A percentile compares a stretch with the other conserved stretches of the same genome.
Evolutionary conservation across 2,888 invertebrate genomes (phyloP).

Genomic region (Ligdia adustata): DNA sequence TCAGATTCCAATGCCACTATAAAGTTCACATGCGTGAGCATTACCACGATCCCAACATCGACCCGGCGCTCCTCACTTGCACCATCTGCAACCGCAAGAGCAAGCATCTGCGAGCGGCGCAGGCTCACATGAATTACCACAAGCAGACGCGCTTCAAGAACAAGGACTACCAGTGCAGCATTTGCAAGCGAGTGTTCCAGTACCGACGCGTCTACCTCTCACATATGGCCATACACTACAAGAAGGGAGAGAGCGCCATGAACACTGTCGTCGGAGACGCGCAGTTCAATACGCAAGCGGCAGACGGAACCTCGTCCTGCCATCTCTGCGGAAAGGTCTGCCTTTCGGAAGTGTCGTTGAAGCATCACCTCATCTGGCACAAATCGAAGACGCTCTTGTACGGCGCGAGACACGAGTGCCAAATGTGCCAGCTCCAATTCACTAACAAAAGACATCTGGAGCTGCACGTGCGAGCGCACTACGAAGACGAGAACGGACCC

Average conservation of each 20-base stretch:
- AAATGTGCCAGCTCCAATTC: conserved; percentile 74
- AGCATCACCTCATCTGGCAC: conserved; percentile 75
- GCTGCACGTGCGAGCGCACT: conserved; percentile 75
- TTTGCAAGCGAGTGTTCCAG: conserved; percentile 76
- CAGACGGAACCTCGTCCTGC: conserved; percentile 68
- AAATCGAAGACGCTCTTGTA: conserved; percentile 69
- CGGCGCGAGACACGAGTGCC: conserved; percentile 74
- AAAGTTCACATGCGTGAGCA: conserved; percentile 75
- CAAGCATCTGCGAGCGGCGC: conserved; percentile 77
- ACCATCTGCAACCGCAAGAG: conserved; percentile 70
- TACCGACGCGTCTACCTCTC: conserved; percentile 70
- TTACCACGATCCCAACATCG: conserved; percentile 67
- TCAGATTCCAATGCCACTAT: conserved; percentile 74
- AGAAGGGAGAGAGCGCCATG: conserved; percentile 68
- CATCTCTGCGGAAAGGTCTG: conserved; percentile 75
- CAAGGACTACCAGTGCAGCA: conserved; percentile 77
- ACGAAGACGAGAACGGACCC: conserved; percentile 79
- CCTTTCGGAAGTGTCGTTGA: conserved; percentile 69
- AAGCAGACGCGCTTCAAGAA: conserved; percentile 76
- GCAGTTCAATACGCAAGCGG: conserved; percentile 42
- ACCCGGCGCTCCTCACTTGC: conserved; percentile 71
- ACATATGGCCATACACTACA: conserved; percentile 77
- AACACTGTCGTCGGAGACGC: conserved; percentile 63
- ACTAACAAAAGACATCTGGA: conserved; percentile 73
- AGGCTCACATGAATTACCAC: conserved; percentile 76